These are phyloP conservation scores for Potamilus streckersoni DNA, from an alignment of 1,140 invertebrate species.

Conservation along the genomic window DNA sequence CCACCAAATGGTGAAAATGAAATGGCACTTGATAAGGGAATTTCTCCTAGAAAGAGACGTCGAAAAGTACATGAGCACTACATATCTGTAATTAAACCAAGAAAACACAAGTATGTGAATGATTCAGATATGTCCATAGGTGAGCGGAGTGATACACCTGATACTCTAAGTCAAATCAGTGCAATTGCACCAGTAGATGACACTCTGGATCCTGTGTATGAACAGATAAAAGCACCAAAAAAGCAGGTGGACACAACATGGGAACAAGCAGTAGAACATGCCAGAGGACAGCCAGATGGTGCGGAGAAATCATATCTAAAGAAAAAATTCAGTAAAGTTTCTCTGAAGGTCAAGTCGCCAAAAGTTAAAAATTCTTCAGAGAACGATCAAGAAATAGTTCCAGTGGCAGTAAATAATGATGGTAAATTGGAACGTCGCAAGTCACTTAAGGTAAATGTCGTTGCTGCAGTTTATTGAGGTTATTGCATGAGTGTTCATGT, in stretches of 20 bases:
- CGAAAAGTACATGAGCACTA: conserved; percentile 21
- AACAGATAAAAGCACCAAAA: conserved; percentile 34
- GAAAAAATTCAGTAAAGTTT: conserved; percentile 36
- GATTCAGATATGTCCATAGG: conserved; percentile 35
- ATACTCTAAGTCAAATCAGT: conserved; percentile 60
- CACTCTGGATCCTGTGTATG: conserved; percentile 41
- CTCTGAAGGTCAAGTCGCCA: conserved; percentile 9
- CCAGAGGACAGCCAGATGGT: conserved; percentile 63
- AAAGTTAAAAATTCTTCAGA: too few species aligned
- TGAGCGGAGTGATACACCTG: conserved; percentile 47
- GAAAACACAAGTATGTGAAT: conserved; percentile 14
- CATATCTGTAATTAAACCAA: neutral
- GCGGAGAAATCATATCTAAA: conserved; percentile 54
- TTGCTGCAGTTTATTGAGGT: too few species aligned
- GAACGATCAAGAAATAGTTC: too few species aligned
- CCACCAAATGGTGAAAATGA: conserved; percentile 36
- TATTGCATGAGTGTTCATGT: too few species aligned
- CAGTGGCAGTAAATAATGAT: too few species aligned
- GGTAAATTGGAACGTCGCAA: too few species aligned
- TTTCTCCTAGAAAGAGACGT: conserved; percentile 33
- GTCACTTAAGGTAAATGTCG: too few species aligned
- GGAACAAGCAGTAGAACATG: conserved; percentile 59
- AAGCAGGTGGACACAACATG: conserved; percentile 47
- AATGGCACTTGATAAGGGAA: conserved; percentile 29
- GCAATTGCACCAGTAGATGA: conserved; percentile 52